Evolutionary conservation across 2,888 invertebrate genomes (phyloP).

Genomic region (Pelosia muscerda): DNA sequence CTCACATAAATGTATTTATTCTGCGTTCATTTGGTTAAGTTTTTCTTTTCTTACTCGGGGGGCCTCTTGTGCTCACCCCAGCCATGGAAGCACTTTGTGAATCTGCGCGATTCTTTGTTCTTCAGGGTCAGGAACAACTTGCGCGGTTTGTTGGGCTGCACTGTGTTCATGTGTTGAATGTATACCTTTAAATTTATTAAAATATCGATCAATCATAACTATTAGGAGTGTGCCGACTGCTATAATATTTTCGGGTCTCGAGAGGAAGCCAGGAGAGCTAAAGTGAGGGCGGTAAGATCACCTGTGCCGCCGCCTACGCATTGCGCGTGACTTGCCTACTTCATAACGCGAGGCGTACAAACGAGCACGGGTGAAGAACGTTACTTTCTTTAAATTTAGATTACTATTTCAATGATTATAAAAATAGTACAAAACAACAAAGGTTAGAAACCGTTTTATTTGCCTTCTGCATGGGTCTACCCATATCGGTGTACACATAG

Average conservation of each 20-base stretch:
- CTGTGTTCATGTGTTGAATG: conserved; percentile 98
- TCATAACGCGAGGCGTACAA: background rate
- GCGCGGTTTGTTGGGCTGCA: conserved; percentile 96
- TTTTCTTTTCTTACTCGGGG: conserved; percentile 87
- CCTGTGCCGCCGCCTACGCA: background rate
- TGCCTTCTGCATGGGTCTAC: too few species aligned
- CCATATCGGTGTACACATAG: too few species aligned
- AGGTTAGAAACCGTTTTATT: too few species aligned
- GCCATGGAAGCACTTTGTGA: conserved; percentile 99
- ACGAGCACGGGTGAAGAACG: background rate
- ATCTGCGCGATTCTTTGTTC: conserved; percentile 97
- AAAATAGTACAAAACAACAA: too few species aligned
- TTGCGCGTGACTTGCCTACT: background rate
- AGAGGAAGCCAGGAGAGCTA: background rate
- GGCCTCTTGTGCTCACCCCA: conserved; percentile 97
- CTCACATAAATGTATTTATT: conserved; percentile 3
- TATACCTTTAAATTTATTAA: conserved; percentile 90
- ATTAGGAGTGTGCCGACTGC: background rate
- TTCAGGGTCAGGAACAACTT: conserved; percentile 98
- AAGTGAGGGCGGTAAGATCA: background rate
- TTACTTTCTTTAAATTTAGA: background rate
- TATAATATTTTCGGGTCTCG: background rate
- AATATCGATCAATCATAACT: background rate
- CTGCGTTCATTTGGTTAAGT: conserved; percentile 16
- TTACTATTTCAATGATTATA: too few species aligned